A percentile compares a stretch with the other conserved stretches of the same genome.
phyloP scores from a whole-genome alignment of 2,888 invertebrate species.

The Gymnocheta viridis region DNA sequence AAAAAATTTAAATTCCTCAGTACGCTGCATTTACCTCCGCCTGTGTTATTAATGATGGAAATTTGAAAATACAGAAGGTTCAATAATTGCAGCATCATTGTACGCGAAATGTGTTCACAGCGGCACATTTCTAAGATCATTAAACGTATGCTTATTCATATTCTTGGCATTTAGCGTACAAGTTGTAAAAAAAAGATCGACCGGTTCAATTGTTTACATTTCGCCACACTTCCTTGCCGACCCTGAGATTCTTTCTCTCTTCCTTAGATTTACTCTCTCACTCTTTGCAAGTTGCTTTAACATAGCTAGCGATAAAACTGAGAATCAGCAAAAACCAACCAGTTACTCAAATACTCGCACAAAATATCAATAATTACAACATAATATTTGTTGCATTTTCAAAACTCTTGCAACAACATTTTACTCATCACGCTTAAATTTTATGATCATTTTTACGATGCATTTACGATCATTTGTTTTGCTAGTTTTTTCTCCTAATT shows the following conservation, averaged over 20 bases:
- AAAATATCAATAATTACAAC: conserved; percentile 22
- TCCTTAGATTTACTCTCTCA: neutral
- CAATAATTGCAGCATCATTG: conserved; percentile 82
- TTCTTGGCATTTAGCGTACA: conserved; percentile 24
- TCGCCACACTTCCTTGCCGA: conserved; percentile 68
- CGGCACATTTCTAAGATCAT: conserved; percentile 69
- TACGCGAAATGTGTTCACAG: conserved; percentile 72
- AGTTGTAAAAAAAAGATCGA: neutral
- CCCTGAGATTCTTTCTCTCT: conserved; percentile 26
- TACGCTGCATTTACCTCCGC: conserved; percentile 74
- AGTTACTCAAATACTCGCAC: neutral
- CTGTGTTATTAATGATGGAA: conserved; percentile 82
- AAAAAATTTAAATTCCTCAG: neutral
- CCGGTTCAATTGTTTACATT: conserved; percentile 59
- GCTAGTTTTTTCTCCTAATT: neutral
- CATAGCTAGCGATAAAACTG: conserved; percentile 61
- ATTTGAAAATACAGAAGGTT: conserved; percentile 82
- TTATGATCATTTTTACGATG: conserved; percentile 56
- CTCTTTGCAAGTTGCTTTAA: conserved; percentile 17
- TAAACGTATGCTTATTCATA: conserved; percentile 23
- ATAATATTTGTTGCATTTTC: conserved; percentile 1
- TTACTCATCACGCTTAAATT: conserved; percentile 49
- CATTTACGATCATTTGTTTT: conserved; percentile 46
- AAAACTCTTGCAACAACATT: neutral
- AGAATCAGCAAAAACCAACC: conserved; percentile 51